phyloP scores from a whole-genome alignment of 2,888 invertebrate genomes.

The Mactromeris polynyma region DNA sequence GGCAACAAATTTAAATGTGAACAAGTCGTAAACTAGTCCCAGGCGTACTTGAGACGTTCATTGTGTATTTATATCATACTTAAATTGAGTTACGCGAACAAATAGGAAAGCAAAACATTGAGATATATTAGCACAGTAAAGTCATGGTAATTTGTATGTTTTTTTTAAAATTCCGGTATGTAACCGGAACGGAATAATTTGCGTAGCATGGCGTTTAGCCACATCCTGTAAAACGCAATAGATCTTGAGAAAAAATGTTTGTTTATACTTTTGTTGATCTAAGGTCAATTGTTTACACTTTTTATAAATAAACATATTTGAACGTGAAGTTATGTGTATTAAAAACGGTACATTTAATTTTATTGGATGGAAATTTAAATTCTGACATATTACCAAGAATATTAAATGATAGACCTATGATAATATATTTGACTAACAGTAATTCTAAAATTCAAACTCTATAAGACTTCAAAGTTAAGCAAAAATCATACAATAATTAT shows the following conservation, averaged over 20 bases:
- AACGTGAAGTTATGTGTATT: neutral
- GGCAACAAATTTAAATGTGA: neutral
- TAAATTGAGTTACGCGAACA: neutral
- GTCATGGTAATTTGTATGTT: neutral
- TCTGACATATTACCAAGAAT: too few species aligned
- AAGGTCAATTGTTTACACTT: neutral
- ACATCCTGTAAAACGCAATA: neutral
- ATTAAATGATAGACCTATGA: too few species aligned
- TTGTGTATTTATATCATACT: neutral
- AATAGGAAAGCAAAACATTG: neutral
- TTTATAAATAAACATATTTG: neutral
- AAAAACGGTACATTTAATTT: neutral
- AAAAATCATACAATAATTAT: too few species aligned
- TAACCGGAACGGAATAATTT: neutral
- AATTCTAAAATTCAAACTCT: too few species aligned
- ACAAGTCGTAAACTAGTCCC: neutral
- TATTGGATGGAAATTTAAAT: too few species aligned
- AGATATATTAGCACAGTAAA: neutral
- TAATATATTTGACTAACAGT: too few species aligned
- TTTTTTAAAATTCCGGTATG: neutral
- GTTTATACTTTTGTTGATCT: neutral
- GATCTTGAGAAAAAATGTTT: neutral
- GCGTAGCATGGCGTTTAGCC: neutral
- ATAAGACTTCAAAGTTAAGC: too few species aligned
- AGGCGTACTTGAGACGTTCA: neutral